Percentiles rank a stretch among this genome's conserved stretches.
Conservation (phyloP, 2,888 invertebrate genomes). For the Endomychus coccineus region DNA sequence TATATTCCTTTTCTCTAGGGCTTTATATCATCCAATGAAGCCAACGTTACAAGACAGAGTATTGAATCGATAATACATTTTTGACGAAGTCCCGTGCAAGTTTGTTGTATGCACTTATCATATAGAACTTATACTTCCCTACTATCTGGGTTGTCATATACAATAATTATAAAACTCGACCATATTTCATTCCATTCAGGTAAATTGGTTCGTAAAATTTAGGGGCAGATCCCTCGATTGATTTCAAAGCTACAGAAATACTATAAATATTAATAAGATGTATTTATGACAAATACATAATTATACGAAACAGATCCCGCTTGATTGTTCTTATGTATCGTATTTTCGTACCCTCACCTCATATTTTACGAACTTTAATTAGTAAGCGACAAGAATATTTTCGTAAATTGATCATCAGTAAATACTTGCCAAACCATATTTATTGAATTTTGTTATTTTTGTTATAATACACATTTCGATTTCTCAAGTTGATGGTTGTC, state of each 20-base stretch:
- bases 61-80: conserved; percentile 14
- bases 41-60: no score
- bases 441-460: no score
- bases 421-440: no score
- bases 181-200: conserved; percentile 27
- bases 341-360: conserved; percentile 9
- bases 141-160: conserved; percentile 19
- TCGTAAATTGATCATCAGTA: conserved; percentile 29
- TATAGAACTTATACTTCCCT: conserved; percentile 44
- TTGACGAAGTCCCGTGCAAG: conserved; percentile 30
- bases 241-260: no score
- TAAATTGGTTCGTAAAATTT: conserved; percentile 26
- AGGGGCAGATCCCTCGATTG: no score
- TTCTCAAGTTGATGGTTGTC: no score
- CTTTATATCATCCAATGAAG: no score
- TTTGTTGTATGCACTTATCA: conserved; percentile 44
- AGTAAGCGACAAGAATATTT: conserved; percentile 34
- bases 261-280: no score
- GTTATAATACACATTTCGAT: no score
- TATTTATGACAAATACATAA: no score
- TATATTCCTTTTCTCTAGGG: no score
- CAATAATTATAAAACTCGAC: conserved; percentile 35
- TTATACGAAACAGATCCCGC: conserved; percentile 1
- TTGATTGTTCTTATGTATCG: neutral
- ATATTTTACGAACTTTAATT: conserved; percentile 30